Conservation (phyloP, 2,888 invertebrate genomes). For the Melanargia galathea region DNA sequence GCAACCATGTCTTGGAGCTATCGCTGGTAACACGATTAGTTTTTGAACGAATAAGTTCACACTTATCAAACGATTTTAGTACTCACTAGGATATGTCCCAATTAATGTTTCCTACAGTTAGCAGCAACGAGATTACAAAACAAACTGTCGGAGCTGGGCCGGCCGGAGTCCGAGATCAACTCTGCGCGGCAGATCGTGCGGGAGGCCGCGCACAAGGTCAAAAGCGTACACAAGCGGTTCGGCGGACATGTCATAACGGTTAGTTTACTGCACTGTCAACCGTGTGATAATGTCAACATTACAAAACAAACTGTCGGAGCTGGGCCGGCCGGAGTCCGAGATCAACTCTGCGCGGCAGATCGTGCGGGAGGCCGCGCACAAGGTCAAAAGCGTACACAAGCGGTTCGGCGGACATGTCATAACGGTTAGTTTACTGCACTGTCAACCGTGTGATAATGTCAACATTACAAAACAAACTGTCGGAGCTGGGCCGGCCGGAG, state of each 20-base stretch:
- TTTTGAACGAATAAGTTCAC: too few relatives aligned
- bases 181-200: constrained; percentile 71
- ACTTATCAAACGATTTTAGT: too few relatives aligned
- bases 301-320: constrained; percentile 71
- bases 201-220: constrained; percentile 72
- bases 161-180: constrained; percentile 72
- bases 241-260: constrained; percentile 59
- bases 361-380: constrained; percentile 71
- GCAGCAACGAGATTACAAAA: constrained; percentile 71
- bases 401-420: constrained; percentile 67
- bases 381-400: constrained; percentile 73
- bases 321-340: constrained; percentile 72
- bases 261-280: not conserved
- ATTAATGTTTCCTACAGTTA: constrained; percentile 49
- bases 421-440: constrained; percentile 33
- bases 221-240: constrained; percentile 72
- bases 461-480: constrained; percentile 70
- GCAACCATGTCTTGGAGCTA: too few relatives aligned
- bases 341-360: constrained; percentile 72
- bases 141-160: constrained; percentile 72
- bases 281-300: too few relatives aligned
- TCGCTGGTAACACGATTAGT: too few relatives aligned
- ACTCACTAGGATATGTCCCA: not conserved
- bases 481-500: constrained; percentile 72
- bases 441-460: too few relatives aligned